These are phyloP conservation scores for Euphysa ruthae DNA, from an alignment of 30 jellyfish, hydroid and myxozoan species.

Conservation along the genomic window DNA sequence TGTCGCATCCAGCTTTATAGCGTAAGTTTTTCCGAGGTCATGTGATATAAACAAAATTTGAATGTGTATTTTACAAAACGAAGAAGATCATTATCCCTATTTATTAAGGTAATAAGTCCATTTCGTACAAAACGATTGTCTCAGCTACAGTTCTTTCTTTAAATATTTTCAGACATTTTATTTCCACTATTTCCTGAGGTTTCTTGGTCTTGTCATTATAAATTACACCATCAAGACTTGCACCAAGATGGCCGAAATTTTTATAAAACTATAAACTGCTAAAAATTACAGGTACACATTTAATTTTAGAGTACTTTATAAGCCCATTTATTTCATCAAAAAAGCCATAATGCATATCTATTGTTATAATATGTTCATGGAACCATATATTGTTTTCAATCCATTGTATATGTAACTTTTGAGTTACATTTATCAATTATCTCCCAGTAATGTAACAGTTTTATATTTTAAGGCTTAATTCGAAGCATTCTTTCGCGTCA, in stretches of 20 bases:
- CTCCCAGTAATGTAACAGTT: slow-evolving; percentile 3
- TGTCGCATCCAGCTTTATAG: too few relatives aligned
- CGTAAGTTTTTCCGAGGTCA: too few relatives aligned
- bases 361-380: slow-evolving; percentile 8
- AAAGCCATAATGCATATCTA: slow-evolving; percentile 19
- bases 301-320: neutral
- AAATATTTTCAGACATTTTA: slow-evolving; percentile 32
- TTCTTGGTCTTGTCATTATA: neutral
- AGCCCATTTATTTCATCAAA: neutral
- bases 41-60: too few relatives aligned
- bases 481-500: slow-evolving; percentile 19
- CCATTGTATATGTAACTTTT: neutral
- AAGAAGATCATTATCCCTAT: too few relatives aligned
- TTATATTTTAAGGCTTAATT: slow-evolving; percentile 28
- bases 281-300: slow-evolving; percentile 7
- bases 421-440: neutral
- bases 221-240: slow-evolving; percentile 45
- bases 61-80: too few relatives aligned
- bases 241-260: slow-evolving; percentile 19
- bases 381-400: neutral
- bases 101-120: too few relatives aligned
- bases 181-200: slow-evolving; percentile 21
- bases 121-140: too few relatives aligned
- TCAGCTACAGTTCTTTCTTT: slow-evolving; percentile 21
- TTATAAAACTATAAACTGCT: slow-evolving; percentile 31